These are phyloP conservation scores for Oreochromis mossambicus DNA, from an alignment of 2,797 vertebrate species.

Conservation along the genomic window DNA sequence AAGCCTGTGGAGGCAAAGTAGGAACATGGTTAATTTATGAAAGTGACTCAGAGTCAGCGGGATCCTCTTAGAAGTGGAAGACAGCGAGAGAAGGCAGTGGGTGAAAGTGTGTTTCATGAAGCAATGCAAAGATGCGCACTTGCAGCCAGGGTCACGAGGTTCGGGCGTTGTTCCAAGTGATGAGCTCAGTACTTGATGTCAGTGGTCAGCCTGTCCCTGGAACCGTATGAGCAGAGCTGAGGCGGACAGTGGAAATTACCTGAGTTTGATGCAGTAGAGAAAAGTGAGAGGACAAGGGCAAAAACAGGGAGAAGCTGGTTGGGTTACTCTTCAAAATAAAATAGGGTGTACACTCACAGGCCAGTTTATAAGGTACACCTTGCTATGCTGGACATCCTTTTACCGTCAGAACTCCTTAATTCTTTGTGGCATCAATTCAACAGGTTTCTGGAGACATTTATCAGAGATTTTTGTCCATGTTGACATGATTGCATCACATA, in stretches of 20 bases:
- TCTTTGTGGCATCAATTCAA: background rate
- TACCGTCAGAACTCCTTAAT: background rate
- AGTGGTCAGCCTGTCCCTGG: background rate
- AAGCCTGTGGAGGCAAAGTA: conserved; percentile 18
- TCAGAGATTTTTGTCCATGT: background rate
- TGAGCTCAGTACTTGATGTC: conserved; percentile 39
- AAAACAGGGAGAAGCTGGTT: background rate
- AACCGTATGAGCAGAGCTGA: background rate
- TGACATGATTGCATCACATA: background rate
- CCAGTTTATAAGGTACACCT: background rate
- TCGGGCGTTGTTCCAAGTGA: conserved; percentile 12
- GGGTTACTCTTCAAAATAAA: background rate
- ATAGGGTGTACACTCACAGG: background rate
- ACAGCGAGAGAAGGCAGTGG: background rate
- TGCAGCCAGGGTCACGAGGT: background rate
- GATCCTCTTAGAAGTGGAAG: conserved; percentile 12
- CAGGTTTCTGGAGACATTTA: background rate
- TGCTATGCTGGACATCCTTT: background rate
- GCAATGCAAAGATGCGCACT: background rate
- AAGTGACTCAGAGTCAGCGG: conserved; percentile 13
- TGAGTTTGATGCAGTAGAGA: background rate
- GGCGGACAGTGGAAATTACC: background rate
- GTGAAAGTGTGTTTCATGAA: background rate
- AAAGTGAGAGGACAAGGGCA: background rate
- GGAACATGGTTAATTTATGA: conserved; percentile 62